Evolutionary conservation across 2,888 invertebrate species (phyloP), one percentile per base, ranked within the genome.

Genomic region (Ypsolopha scabrella): DNA sequence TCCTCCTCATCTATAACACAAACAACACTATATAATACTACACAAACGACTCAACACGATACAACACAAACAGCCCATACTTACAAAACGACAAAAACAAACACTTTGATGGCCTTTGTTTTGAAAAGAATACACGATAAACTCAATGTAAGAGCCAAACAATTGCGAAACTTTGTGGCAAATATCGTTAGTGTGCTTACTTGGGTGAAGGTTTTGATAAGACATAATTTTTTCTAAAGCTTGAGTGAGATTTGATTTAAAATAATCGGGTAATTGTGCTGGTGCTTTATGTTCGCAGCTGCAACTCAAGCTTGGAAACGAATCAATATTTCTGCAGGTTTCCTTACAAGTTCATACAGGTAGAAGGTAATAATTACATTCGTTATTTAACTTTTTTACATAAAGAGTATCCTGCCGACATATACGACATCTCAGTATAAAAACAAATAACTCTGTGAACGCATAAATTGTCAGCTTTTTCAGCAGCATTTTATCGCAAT

Each of bases 1-100:
- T 94, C 94, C 64, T 93, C 93, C 73, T 93, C 93, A 83, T 93
- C 93, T 93, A 24, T 4, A 24, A 47, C 47, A 34, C n/a, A 36
- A 7, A 36, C 36, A 47, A 10, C 13, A 36, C 34, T 36, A 24
- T 13, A 50, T 24, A 43, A 33, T 43, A 10, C 10, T 9, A 34
- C 33, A 35, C 24, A 34, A 34, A 35, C 7, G 33, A 36, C 38
- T 37, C 48, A 36, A 7, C 24, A 4, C 24, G 24, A 24, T 24
- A 24, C 24, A 4, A 24, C 24, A 24, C 38, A 48, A 38, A 14
- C 8, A 7, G 10, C 9, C 48, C 7, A 48, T 48, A 7, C 48
- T 24, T 34, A 45, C 45, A 24, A 24, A 24, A 24, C 24, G 24
- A 24, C 24, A 24, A 45, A 47, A 47, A 47, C 47, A 47, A 47